Percentiles rank a stretch among this genome's conserved stretches.
These are phyloP conservation scores for Nineta flava DNA, from an alignment of 2,888 invertebrate species.

Conservation along the genomic window DNA sequence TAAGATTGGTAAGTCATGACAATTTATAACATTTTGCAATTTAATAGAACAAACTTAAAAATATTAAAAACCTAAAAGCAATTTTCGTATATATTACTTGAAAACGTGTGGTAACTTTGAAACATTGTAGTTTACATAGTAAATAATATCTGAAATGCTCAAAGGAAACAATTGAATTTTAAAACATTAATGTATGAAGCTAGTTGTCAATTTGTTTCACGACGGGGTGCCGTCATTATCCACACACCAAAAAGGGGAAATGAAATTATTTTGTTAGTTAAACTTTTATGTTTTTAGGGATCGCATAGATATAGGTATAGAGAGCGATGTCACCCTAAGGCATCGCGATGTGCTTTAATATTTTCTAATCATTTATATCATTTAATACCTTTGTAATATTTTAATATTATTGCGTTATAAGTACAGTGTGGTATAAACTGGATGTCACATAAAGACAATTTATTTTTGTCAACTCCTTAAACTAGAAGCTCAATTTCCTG, in stretches of 20 bases:
- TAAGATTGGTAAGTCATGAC: too few relatives aligned
- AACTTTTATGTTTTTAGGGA: neutral
- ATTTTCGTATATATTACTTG: too few relatives aligned
- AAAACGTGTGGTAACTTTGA: too few relatives aligned
- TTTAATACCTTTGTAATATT: neutral
- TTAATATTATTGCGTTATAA: too few relatives aligned
- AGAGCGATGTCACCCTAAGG: neutral
- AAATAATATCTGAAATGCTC: neutral
- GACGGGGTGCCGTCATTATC: constrained; percentile 2
- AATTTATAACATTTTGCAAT: too few relatives aligned
- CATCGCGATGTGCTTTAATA: neutral
- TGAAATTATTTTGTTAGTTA: neutral
- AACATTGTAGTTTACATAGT: too few relatives aligned
- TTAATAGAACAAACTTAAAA: too few relatives aligned
- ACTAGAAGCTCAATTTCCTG: too few relatives aligned
- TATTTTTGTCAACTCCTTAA: too few relatives aligned
- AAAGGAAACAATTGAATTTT: constrained; percentile 7
- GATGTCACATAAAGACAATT: too few relatives aligned
- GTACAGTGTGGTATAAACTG: too few relatives aligned
- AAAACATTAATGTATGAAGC: constrained; percentile 7
- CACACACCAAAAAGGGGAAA: neutral
- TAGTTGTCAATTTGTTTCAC: constrained; percentile 8
- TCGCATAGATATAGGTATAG: neutral
- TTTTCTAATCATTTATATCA: neutral
- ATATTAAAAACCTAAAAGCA: too few relatives aligned